Evolutionary conservation across 2,113 vertebrate genomes (phyloP).

Genomic region (Hippocampus zosterae): DNA sequence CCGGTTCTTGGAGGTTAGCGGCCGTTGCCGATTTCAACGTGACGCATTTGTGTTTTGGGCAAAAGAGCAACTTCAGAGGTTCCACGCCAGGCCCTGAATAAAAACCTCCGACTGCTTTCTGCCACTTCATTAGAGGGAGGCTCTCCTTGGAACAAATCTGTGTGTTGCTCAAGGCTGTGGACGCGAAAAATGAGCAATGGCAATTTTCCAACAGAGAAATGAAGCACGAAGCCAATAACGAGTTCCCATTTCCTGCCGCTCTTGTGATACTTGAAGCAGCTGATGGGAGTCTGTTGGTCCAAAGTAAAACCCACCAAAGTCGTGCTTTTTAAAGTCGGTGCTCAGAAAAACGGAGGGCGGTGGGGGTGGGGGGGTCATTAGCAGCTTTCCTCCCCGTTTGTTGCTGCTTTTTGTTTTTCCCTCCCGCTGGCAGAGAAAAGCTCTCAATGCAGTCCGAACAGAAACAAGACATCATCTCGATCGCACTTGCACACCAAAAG

Average conservation of each 20-base stretch:
- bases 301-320: background rate
- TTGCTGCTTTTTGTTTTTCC: background rate
- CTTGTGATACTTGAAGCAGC: background rate
- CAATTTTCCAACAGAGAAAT: slow-evolving; percentile 12
- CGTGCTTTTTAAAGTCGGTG: background rate
- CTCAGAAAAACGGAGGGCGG: background rate
- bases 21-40: too few relatives aligned
- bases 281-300: background rate
- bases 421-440: too few relatives aligned
- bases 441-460: too few relatives aligned
- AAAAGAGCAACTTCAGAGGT: background rate
- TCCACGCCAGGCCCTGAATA: background rate
- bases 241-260: slow-evolving; percentile 5
- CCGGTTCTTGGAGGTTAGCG: too few relatives aligned
- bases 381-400: background rate
- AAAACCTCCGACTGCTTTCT: background rate
- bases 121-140: slow-evolving; percentile 1
- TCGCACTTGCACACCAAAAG: too few relatives aligned
- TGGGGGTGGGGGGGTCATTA: too few relatives aligned
- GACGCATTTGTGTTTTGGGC: too few relatives aligned
- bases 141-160: slow-evolving; percentile 1
- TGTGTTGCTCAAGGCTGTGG: background rate
- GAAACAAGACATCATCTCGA: too few relatives aligned
- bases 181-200: slow-evolving; percentile 7
- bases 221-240: slow-evolving; percentile 5